Conservation (phyloP, 2,888 invertebrate genomes). For the Hylaea fasciaria region DNA sequence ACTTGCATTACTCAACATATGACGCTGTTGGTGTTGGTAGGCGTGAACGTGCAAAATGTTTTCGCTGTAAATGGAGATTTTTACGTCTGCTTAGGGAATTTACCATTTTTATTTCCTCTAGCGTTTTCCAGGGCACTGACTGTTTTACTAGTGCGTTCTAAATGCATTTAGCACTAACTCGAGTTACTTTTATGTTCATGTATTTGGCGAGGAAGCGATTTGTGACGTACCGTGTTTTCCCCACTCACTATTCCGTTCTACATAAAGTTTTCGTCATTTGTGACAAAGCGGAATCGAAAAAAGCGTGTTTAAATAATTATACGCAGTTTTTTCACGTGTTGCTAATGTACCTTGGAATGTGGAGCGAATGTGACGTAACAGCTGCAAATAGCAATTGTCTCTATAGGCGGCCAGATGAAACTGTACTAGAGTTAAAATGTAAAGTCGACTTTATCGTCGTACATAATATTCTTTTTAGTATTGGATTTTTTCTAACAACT, state of each 20-base stretch:
- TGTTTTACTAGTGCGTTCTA: too few species aligned
- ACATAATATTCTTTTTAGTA: slow-evolving; percentile 10
- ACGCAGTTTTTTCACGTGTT: slow-evolving; percentile 50
- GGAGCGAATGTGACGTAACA: slow-evolving; percentile 42
- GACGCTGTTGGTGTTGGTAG: too few species aligned
- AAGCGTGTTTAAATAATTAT: slow-evolving; percentile 46
- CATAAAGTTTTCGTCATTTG: slow-evolving; percentile 32
- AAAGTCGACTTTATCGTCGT: slow-evolving; percentile 7
- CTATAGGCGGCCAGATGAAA: slow-evolving; percentile 32
- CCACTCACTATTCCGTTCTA: slow-evolving; percentile 5
- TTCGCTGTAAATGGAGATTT: too few species aligned
- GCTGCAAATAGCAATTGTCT: slow-evolving; percentile 41
- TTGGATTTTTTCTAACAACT: background rate
- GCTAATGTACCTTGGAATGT: slow-evolving; percentile 59
- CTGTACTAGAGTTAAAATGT: slow-evolving; percentile 14
- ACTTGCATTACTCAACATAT: too few species aligned
- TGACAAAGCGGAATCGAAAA: slow-evolving; percentile 57
- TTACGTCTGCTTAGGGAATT: too few species aligned
- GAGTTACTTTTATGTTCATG: slow-evolving; percentile 1
- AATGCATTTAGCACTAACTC: too few species aligned
- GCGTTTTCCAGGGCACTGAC: too few species aligned
- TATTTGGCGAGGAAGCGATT: slow-evolving; percentile 45
- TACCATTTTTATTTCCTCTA: background rate
- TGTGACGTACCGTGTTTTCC: slow-evolving; percentile 45
- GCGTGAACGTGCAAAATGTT: too few species aligned